These are phyloP conservation scores for Serinus canaria DNA, from an alignment of 2,113 vertebrate species.

Conservation along the genomic window DNA sequence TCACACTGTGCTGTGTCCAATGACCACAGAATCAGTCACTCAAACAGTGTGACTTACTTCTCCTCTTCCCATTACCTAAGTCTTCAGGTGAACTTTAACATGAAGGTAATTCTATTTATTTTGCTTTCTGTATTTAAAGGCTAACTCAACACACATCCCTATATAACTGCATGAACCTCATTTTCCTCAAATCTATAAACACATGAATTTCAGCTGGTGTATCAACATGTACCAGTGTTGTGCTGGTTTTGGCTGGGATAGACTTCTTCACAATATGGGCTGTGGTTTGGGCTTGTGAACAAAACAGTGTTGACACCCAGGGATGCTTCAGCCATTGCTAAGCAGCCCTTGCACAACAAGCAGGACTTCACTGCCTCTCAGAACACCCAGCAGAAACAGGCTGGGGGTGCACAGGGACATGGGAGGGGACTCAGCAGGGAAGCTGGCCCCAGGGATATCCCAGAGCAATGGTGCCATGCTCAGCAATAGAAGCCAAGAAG, in stretches of 20 bases:
- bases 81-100: neutral
- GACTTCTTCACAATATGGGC: neutral
- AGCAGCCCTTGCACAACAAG: neutral
- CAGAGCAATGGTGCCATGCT: neutral
- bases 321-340: neutral
- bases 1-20: neutral
- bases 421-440: neutral
- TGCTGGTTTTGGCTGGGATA: neutral
- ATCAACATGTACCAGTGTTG: neutral
- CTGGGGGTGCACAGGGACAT: neutral
- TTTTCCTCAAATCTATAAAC: neutral
- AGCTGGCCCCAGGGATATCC: neutral
- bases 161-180: rapidly evolving
- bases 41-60: neutral
- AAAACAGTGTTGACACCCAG: neutral
- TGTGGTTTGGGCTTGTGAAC: neutral
- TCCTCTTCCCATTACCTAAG: neutral
- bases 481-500: neutral
- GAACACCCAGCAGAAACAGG: rapidly evolving
- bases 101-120: neutral
- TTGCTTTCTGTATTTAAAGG: neutral
- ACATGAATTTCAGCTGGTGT: neutral
- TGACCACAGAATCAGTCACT: neutral
- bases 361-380: neutral
- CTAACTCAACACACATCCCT: neutral